Conservation (phyloP, 1,140 invertebrate species). For the Drosophila sturtevanti region DNA sequence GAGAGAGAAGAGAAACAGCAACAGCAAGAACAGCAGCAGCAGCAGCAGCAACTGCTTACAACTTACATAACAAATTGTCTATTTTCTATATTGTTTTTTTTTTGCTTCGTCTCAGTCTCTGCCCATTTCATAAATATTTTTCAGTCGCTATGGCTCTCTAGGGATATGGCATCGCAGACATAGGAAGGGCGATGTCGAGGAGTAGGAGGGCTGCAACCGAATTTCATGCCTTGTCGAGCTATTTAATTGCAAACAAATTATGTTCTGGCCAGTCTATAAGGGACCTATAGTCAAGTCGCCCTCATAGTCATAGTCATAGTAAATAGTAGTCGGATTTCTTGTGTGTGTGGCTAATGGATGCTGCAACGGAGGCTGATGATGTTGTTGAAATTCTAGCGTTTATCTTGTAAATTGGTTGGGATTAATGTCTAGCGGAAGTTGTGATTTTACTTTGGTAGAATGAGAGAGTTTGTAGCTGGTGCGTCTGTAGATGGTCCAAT, state of each 20-base stretch:
- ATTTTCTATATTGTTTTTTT: slow-evolving; percentile 45
- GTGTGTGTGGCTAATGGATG: slow-evolving; percentile 71
- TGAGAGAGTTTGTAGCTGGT: not conserved
- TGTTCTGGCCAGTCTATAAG: slow-evolving; percentile 62
- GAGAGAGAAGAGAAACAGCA: no score
- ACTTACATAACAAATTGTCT: slow-evolving; percentile 74
- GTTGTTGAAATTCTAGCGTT: slow-evolving; percentile 78
- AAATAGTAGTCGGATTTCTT: slow-evolving; percentile 2
- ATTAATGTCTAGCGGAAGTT: slow-evolving; percentile 79
- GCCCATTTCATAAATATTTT: slow-evolving; percentile 79
- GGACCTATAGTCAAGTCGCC: slow-evolving; percentile 1
- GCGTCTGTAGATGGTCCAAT: slow-evolving; percentile 44
- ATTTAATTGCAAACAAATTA: slow-evolving; percentile 81
- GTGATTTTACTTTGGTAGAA: slow-evolving; percentile 63
- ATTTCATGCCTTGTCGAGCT: slow-evolving; percentile 80
- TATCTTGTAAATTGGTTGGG: slow-evolving; percentile 79
- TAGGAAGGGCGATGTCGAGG: not conserved
- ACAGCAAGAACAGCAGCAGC: slow-evolving; percentile 10
- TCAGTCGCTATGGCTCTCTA: slow-evolving; percentile 52
- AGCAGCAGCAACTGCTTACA: slow-evolving; percentile 26
- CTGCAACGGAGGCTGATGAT: slow-evolving; percentile 58
- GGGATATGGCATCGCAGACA: slow-evolving; percentile 44
- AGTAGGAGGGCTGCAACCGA: slow-evolving; percentile 68
- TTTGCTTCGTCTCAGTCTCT: slow-evolving; percentile 64
- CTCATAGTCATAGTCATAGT: no score